Base-by-base conservation (phyloP, 2,888 invertebrate species). In the Drosophila colorata region DNA sequence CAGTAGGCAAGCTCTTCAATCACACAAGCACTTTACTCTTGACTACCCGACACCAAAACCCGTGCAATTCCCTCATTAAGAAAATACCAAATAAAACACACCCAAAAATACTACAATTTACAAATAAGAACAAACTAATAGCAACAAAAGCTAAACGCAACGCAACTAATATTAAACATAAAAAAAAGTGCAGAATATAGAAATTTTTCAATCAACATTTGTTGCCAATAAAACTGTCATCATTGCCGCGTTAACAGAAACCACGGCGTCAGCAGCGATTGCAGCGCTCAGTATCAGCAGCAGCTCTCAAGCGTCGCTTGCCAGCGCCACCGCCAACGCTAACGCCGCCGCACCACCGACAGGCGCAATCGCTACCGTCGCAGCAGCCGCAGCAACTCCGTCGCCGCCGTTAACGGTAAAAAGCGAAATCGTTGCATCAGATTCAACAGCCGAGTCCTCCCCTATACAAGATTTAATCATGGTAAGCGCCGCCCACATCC, bases 201-300 rank as follows among this genome's bases (percentile, higher is more conserved):
- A 75, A 70, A 65, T 70, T 61, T 80, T 82, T 87, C 69, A 88
- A 86, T 73, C 80, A 84, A 85, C 72, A 80, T 88, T 86, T 74
- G 85, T 88, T 84, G 80, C 85, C 74, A 80, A 82, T 87, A 89
- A 87, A 89, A 81, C 73, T 86, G 84, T 90, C 88, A 88, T 87
- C 88, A 88, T 88, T 88, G 88, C 90, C 79, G 88, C 88, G 88
- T 90, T 88, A 89, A 87, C 89, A 87, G 84, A 86, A 88, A 88
- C 83, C 78, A 78, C 87, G 74, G 88, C 87, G 80, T 78, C 78
- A 71, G 77, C 86, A 84, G 86, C 89, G 89, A 85, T 80, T 88
- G 85, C 84, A 72, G 87, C 84, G 83, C 83, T 84, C 87, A 89
- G 84, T 88, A 90, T 77, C 88, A 88, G 74, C 89, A 91, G 73